Base-by-base conservation (phyloP, 2,797 vertebrate genomes). In the Neoniphon sammara region DNA sequence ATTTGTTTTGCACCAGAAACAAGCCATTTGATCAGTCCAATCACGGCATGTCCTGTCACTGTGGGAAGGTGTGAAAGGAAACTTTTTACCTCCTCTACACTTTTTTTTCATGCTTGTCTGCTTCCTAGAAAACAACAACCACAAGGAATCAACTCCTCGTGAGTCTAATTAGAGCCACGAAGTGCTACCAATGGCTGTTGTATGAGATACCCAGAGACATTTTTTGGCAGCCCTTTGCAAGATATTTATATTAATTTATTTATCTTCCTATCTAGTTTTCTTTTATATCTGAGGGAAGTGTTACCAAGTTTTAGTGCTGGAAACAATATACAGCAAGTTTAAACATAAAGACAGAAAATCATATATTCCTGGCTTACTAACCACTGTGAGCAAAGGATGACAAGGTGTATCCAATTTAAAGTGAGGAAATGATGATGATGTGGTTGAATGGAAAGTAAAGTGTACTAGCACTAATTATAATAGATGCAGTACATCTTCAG, bases 91-190 rank as follows among this genome's bases (percentile, higher is more conserved):
- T 71, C 86, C 59, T 20, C 49, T 60, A 78, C 46, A 30, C 85
- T 85, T 27, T 27, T 27, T 27, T 27, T 90, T 77, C 78, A 90
- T 87, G 91, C 86, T 78, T 91, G 89, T 92, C 91, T 91, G 87
- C 78, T 55, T 90, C 73, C 70, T 44, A 42, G 50, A 85, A 89
- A 88, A 88, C 82, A 90, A 78, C 77, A 72, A 66, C 82, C 66
- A 58, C 84, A 83, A 82, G 83, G 62, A 83, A 67, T 82, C 77
- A 84, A 79, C 70, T 65, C 36, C 66, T 84, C 75, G 65, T 20
- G 69, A 86, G 74, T 84, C 91, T 93, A 94, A 94, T 94, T 94
- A 93, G 87, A 84, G 80, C 46, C 53, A 47, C 66, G 52, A 63
- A 77, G 67, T 77, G 73, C 81, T 70, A 85, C 85, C 85, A 74